Evolutionary conservation across 2,888 invertebrate species (phyloP).

Genomic region (Caenorhabditis wallacei): DNA sequence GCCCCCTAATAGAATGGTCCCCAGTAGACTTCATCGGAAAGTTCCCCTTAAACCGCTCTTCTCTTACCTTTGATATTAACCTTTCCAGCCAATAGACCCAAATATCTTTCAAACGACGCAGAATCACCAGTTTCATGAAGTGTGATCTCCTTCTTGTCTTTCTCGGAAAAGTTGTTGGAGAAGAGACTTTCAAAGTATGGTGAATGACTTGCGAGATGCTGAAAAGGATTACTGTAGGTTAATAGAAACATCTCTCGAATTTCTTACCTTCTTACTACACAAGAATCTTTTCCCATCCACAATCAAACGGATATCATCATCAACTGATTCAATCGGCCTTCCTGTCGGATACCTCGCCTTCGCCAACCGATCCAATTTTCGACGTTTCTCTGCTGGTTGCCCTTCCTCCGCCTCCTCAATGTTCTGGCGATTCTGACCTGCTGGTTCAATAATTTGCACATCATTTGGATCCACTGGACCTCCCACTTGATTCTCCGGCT

Average conservation of each 20-base stretch:
- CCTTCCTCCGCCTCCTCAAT: too few relatives aligned
- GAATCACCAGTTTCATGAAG: not conserved
- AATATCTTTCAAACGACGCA: not conserved
- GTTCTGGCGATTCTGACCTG: too few relatives aligned
- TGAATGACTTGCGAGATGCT: slow-evolving; percentile 3
- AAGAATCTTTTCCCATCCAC: not conserved
- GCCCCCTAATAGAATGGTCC: too few relatives aligned
- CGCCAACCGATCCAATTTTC: too few relatives aligned
- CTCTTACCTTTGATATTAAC: not conserved
- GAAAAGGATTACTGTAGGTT: not conserved
- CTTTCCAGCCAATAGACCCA: not conserved
- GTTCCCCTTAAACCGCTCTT: too few relatives aligned
- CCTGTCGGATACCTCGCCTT: too few relatives aligned
- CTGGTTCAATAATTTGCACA: too few relatives aligned
- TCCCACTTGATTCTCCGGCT: too few relatives aligned
- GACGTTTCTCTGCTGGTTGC: too few relatives aligned
- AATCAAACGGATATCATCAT: not conserved
- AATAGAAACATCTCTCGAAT: too few relatives aligned
- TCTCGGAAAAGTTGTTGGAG: not conserved
- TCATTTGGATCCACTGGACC: too few relatives aligned
- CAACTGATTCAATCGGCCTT: not conserved
- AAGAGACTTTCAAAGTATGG: not conserved
- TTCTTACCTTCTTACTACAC: not conserved
- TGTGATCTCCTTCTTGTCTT: slow-evolving; percentile 10
- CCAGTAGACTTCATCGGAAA: too few relatives aligned